A percentile compares a stretch with the other conserved stretches of the same genome.
phyloP scores from a whole-genome alignment of 2,888 invertebrate genomes.

The Drosophila longiperda region DNA sequence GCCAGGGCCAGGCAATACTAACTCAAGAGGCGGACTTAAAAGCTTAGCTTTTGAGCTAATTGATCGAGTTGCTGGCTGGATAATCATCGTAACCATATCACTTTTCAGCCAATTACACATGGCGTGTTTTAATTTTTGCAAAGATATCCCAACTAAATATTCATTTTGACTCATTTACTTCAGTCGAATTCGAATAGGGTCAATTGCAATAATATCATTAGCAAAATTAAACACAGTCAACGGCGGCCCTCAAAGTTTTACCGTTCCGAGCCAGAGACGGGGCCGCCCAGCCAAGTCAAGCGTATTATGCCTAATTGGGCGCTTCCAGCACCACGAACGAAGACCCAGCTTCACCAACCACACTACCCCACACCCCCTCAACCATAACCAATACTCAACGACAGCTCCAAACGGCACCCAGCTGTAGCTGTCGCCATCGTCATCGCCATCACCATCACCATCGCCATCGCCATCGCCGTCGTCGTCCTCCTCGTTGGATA shows the following conservation, averaged over 20 bases:
- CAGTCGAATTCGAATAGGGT: constrained; percentile 79
- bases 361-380: not conserved
- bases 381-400: constrained; percentile 7
- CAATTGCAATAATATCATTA: constrained; percentile 82
- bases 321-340: constrained; percentile 58
- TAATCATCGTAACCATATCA: constrained; percentile 57
- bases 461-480: constrained; percentile 21
- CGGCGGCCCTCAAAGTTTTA: constrained; percentile 51
- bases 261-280: constrained; percentile 37
- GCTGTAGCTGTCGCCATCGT: constrained; percentile 26
- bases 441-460: constrained; percentile 34
- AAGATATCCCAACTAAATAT: constrained; percentile 62
- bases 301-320: constrained; percentile 81
- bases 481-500: constrained; percentile 20
- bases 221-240: constrained; percentile 77
- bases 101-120: constrained; percentile 70
- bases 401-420: constrained; percentile 31
- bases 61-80: constrained; percentile 55
- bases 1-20: constrained; percentile 17
- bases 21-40: constrained; percentile 47
- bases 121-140: constrained; percentile 45
- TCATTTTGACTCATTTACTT: constrained; percentile 79
- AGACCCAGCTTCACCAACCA: constrained; percentile 13
- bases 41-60: constrained; percentile 66
- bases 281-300: constrained; percentile 69